Evolutionary conservation across 1,140 invertebrate genomes (phyloP).

Genomic region (Saccostrea echinata): DNA sequence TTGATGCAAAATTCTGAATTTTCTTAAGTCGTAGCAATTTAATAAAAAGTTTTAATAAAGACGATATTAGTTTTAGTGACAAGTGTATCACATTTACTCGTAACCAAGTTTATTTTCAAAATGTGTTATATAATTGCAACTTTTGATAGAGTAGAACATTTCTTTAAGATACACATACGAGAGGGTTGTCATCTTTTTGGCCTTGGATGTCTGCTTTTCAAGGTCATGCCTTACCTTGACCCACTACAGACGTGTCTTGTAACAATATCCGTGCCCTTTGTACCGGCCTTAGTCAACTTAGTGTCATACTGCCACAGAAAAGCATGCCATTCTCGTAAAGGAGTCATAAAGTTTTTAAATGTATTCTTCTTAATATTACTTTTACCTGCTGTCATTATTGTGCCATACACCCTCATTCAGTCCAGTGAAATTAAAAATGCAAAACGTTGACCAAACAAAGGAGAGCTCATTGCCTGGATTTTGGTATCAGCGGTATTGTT

Average conservation of each 20-base stretch:
- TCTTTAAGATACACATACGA: constrained; percentile 43
- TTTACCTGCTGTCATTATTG: not conserved
- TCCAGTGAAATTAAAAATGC: not conserved
- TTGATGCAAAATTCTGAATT: too few relatives aligned
- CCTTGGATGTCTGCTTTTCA: constrained; percentile 22
- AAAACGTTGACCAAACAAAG: not conserved
- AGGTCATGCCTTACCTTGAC: too few relatives aligned
- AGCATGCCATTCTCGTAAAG: not conserved
- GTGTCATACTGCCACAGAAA: constrained; percentile 43
- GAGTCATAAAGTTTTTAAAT: not conserved
- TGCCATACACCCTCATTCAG: not conserved
- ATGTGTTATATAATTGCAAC: too few relatives aligned
- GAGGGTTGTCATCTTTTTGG: constrained; percentile 45
- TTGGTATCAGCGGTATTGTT: constrained; percentile 34
- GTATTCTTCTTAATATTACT: not conserved
- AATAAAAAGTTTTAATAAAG: too few relatives aligned
- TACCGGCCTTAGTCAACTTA: constrained; percentile 35
- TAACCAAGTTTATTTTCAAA: too few relatives aligned
- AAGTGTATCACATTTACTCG: too few relatives aligned
- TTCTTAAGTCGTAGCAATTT: too few relatives aligned
- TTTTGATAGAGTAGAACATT: not conserved
- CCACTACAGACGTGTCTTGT: too few relatives aligned
- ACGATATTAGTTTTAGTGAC: too few relatives aligned
- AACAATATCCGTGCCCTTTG: constrained; percentile 28
- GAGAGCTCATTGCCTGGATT: constrained; percentile 40